Evolutionary conservation across 2,888 invertebrate species (phyloP), one percentile per base, ranked within the genome.

Genomic region (Cantharis nigra): DNA sequence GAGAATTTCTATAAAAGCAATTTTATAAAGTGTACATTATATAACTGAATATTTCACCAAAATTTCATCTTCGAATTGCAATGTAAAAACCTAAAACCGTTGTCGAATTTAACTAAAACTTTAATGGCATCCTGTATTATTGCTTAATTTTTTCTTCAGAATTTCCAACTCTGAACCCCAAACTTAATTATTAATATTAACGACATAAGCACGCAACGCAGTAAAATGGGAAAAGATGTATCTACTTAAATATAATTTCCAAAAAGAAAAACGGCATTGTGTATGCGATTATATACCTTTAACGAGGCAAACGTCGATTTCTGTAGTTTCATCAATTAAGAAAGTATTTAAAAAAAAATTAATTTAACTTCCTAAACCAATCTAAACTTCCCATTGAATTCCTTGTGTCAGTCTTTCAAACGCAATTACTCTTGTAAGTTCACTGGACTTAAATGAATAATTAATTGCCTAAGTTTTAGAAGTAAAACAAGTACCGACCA

Each of bases 401-500:
- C 65, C 65, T 67, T 67, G 26, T 26, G 65, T 67, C 65, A 67
- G 65, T 67, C 65, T 67, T 67, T 67, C 65, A 23, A 67, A 67
- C 65, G 65, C 65, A 67, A 67, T 67, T 67, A 67, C 65, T 67
- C 65, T 67, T 23, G 65, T 23, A 67, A 67, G 65, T 67, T 67
- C 65, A 23, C 65, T 23, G 65, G 65, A 67, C 65, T 67, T 67
- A 67, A 67, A 67, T 67, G 65, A 67, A 67, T 67, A 67, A 67
- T 67, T 67, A 67, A 67, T 67, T 67, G 65, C 20, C 65, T 67
- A 67, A 67, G 65, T 67, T 67, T 67, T 67, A 67, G 65, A 67
- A 67, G 65, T 67, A 67, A 67, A 67, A 67, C 65, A 67, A 67
- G 65, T 67, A 67, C 23, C 65, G 20, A 16, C 65, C 65, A 67